phyloP scores from a whole-genome alignment of 2,797 vertebrate genomes.

The Gymnothorax reevesii region DNA sequence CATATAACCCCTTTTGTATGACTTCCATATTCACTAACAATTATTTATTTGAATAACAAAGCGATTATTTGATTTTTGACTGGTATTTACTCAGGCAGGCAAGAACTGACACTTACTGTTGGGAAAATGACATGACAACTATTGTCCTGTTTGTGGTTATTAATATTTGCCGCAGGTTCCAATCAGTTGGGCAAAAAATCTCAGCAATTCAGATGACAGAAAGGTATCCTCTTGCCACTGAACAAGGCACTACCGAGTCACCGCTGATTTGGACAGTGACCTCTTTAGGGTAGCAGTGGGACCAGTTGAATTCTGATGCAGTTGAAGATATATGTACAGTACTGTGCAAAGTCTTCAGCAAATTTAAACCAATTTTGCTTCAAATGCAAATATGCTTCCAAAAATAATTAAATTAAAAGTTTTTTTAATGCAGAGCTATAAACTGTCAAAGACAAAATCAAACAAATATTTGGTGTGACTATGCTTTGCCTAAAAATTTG shows the following conservation, averaged over 20 bases:
- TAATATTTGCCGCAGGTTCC: background rate
- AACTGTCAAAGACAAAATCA: too few relatives aligned
- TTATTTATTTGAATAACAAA: background rate
- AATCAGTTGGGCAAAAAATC: background rate
- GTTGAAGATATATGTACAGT: too few relatives aligned
- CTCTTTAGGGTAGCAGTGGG: background rate
- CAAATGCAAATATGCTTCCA: too few relatives aligned
- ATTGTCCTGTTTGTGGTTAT: background rate
- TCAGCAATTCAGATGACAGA: background rate
- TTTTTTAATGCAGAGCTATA: too few relatives aligned
- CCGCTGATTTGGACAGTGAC: background rate
- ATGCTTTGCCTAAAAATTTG: too few relatives aligned
- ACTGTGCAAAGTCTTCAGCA: too few relatives aligned
- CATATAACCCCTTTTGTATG: background rate
- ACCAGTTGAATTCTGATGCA: too few relatives aligned
- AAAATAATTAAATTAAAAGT: too few relatives aligned
- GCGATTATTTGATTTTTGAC: slow-evolving; percentile 1
- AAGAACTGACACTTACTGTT: background rate
- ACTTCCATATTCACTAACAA: slow-evolving; percentile 6
- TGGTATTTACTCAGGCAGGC: background rate
- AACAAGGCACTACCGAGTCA: background rate
- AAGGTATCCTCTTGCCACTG: background rate
- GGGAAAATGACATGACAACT: background rate
- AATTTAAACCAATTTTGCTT: too few relatives aligned
- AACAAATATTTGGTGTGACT: too few relatives aligned